Evolutionary conservation across 2,888 invertebrate species (phyloP), one percentile per base, ranked within the genome.

Genomic region (Mongoloraphidia duomilia): DNA sequence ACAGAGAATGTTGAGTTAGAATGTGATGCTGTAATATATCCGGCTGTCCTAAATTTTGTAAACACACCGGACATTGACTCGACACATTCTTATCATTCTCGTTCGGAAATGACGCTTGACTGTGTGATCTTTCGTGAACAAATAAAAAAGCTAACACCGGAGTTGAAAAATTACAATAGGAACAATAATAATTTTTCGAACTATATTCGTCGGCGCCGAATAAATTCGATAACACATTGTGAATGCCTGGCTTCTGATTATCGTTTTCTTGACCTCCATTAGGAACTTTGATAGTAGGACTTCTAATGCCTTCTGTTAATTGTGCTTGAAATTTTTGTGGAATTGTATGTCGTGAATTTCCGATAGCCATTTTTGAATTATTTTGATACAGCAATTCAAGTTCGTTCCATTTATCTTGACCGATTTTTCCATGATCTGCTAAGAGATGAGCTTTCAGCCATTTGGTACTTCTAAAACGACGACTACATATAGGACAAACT

Each of bases 101-200:
- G 35, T 55, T 54, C 41, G 50, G n/a, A 9, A 17, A 34, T 13
- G 45, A 17, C 8, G 36, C 26, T 45, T 45, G 45, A 9, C 45
- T 43, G 42, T 92, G 92, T 40, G 89, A 86, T 58, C 89, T 80
- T 66, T 94, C 93, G 69, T 94, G 94, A 46, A 92, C 86, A 66
- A 90, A 91, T 57, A 94, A 74, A 61, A 93, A 88, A 48, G 92
- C 91, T 59, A 92, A 76, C 63, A 91, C 84, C 55, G 88, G 83
- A 37, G 93, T 92, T 41, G 87, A 82, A 65, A 92, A 94, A 49
- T 86, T 82, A 65, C 94, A 94, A 64, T 85, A 82, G 41, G 89
- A 85, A 69, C 94, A 94, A 55, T 87, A 84, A 69, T 92, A 93
- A 53, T 82, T 82, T 67, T 90, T 86, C 55, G 79, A 63, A 65